Evolutionary conservation across 2,113 vertebrate genomes (phyloP).

Genomic region (Oceanodroma tethys): DNA sequence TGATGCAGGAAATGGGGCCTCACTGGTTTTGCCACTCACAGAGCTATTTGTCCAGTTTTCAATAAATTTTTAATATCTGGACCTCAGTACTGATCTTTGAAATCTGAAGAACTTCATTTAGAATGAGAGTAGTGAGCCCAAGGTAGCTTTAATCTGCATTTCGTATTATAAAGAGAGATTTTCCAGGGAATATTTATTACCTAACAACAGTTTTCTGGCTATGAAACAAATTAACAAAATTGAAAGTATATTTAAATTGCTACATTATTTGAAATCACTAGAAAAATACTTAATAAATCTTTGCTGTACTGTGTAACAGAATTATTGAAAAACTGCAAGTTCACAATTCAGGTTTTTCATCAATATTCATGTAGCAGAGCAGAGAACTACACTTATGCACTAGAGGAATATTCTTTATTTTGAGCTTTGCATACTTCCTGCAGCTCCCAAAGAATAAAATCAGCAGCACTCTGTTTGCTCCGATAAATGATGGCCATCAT

Average conservation of each 20-base stretch:
- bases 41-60: neutral
- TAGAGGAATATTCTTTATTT: neutral
- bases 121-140: neutral
- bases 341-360: neutral
- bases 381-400: neutral
- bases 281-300: neutral
- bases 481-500: neutral
- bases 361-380: neutral
- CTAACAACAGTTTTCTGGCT: neutral
- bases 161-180: neutral
- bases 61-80: neutral
- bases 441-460: neutral
- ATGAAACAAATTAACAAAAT: neutral
- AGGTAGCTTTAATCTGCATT: neutral
- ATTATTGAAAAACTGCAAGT: neutral
- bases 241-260: neutral
- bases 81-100: neutral
- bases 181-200: neutral
- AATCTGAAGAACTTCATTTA: neutral
- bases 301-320: neutral
- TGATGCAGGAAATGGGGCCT: neutral
- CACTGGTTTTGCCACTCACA: neutral
- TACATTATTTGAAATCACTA: neutral
- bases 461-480: rapidly evolving
- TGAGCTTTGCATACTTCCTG: neutral